Conservation (phyloP, 2,797 vertebrate genomes). For the Knipowitschia caucasica region DNA sequence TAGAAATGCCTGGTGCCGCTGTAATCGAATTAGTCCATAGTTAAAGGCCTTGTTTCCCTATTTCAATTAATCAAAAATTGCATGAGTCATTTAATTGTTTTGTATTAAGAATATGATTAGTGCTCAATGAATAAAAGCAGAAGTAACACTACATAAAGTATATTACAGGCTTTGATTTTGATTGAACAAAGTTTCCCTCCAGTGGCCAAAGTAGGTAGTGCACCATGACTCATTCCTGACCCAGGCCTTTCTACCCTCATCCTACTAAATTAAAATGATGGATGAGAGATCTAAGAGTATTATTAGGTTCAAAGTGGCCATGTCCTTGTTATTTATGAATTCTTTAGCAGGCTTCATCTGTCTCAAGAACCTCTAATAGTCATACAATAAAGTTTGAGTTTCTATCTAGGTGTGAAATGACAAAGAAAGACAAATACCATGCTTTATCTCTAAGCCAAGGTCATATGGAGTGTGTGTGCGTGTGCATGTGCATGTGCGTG, state of each 20-base stretch:
- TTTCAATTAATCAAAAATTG: neutral
- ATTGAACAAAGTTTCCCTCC: conserved; percentile 68
- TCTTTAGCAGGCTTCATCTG: conserved; percentile 12
- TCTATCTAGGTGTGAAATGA: conserved; percentile 21
- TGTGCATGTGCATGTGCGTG: too few relatives aligned
- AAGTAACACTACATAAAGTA: neutral
- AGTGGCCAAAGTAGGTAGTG: conserved; percentile 48
- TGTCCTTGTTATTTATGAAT: conserved; percentile 48
- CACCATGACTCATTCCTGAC: conserved; percentile 3
- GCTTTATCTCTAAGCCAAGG: conserved; percentile 5
- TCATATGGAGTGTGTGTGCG: conserved; percentile 9
- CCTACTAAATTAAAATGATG: conserved; percentile 56
- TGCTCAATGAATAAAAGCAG: neutral
- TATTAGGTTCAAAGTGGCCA: conserved; percentile 52
- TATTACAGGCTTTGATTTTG: conserved; percentile 1
- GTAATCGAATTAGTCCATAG: too few relatives aligned
- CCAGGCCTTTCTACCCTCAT: conserved; percentile 31
- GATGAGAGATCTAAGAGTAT: conserved; percentile 40
- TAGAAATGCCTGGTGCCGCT: too few relatives aligned
- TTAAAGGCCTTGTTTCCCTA: neutral
- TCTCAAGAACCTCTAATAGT: conserved; percentile 16
- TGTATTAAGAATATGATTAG: neutral
- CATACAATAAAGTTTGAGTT: conserved; percentile 28
- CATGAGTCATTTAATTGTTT: neutral
- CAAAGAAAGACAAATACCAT: conserved; percentile 1